These are phyloP conservation scores for Cheilosia grossa DNA, from an alignment of 2,888 invertebrate genomes.

Conservation along the genomic window DNA sequence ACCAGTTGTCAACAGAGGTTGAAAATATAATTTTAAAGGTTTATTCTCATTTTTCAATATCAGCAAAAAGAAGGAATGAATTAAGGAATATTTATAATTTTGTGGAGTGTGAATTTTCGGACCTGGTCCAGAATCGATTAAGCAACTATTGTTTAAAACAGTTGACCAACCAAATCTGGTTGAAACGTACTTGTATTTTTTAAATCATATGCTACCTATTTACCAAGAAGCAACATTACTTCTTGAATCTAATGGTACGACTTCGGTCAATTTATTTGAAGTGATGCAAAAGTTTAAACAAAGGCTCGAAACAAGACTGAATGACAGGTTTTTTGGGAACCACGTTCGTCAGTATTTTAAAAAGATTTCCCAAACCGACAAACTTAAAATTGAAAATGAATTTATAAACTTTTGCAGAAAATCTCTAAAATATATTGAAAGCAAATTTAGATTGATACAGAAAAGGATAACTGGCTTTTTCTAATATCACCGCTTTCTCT, in stretches of 20 bases:
- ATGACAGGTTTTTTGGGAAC: background rate
- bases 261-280: constrained; percentile 30
- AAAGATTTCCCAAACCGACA: constrained; percentile 24
- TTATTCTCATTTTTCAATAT: too few species aligned
- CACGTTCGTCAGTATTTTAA: constrained; percentile 14
- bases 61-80: too few species aligned
- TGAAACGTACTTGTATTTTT: constrained; percentile 28
- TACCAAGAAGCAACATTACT: constrained; percentile 34
- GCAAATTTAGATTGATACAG: constrained; percentile 9
- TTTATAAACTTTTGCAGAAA: constrained; percentile 43
- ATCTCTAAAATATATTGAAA: constrained; percentile 34
- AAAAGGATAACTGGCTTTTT: too few species aligned
- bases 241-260: constrained; percentile 42
- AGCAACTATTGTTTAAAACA: background rate
- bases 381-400: constrained; percentile 35
- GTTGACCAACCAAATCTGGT: constrained; percentile 19
- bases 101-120: too few species aligned
- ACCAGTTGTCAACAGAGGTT: too few species aligned
- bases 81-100: too few species aligned
- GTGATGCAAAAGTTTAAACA: constrained; percentile 17
- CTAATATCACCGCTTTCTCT: too few species aligned
- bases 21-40: too few species aligned
- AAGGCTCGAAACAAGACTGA: background rate
- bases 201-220: constrained; percentile 26
- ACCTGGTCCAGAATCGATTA: too few species aligned